These are phyloP conservation scores for Aplysina aerophoba DNA, from an alignment of 37 sponge, comb jelly and placozoan genomes.

Conservation along the genomic window DNA sequence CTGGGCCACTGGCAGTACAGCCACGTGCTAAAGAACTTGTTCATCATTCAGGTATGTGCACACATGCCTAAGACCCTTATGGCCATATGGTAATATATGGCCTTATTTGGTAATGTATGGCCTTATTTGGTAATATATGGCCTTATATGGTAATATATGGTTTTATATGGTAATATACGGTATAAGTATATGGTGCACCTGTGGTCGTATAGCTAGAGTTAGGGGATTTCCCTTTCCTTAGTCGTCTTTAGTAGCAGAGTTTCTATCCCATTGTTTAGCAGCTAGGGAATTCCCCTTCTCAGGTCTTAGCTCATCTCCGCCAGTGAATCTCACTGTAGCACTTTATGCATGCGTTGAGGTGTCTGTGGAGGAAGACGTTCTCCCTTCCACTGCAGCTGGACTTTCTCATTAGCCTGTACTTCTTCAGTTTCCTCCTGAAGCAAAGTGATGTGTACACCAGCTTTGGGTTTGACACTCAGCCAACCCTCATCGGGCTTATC, in stretches of 20 bases:
- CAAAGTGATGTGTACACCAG: slow-evolving; percentile 73
- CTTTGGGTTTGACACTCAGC: slow-evolving; percentile 92
- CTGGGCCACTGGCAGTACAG: slow-evolving; percentile 95
- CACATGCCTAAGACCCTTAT: background rate
- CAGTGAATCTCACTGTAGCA: too few relatives aligned
- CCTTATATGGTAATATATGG: too few relatives aligned
- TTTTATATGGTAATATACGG: too few relatives aligned
- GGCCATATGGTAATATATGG: too few relatives aligned
- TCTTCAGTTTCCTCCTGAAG: slow-evolving; percentile 85
- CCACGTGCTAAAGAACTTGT: slow-evolving; percentile 79
- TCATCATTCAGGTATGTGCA: slow-evolving; percentile 45
- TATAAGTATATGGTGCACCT: too few relatives aligned
- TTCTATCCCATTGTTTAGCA: background rate
- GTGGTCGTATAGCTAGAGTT: too few relatives aligned
- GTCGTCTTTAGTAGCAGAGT: too few relatives aligned
- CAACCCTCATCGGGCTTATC: slow-evolving; percentile 87
- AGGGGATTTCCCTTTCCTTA: too few relatives aligned
- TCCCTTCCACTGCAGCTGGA: slow-evolving; percentile 48
- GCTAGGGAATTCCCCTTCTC: background rate
- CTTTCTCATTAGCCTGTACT: slow-evolving; percentile 64
- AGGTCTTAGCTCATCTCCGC: too few relatives aligned
- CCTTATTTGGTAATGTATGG: too few relatives aligned
- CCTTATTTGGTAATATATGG: too few relatives aligned
- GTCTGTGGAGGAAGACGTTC: background rate
- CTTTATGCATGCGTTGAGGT: too few relatives aligned